These are phyloP conservation scores for Dasypolia templi DNA, from an alignment of 2,888 invertebrate genomes.

Conservation along the genomic window DNA sequence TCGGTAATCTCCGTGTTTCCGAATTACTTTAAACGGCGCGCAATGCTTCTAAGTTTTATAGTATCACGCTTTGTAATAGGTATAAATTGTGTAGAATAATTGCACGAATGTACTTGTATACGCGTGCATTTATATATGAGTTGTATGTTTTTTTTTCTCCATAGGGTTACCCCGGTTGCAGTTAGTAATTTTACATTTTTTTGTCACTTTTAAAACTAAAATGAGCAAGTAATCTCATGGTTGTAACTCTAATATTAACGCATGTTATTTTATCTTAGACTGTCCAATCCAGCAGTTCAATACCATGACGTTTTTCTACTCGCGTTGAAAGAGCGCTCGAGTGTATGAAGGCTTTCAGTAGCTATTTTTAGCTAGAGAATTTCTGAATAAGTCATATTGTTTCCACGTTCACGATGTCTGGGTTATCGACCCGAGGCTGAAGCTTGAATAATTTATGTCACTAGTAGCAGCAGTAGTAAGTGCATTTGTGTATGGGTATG, in stretches of 20 bases:
- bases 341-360: constrained; percentile 64
- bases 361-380: constrained; percentile 70
- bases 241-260: too few species aligned
- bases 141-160: not conserved
- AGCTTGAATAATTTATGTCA: constrained; percentile 82
- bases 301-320: not conserved
- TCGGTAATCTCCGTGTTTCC: too few species aligned
- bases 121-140: too few species aligned
- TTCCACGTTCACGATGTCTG: constrained; percentile 74
- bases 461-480: constrained; percentile 66
- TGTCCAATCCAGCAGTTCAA: not conserved
- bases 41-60: too few species aligned
- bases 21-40: too few species aligned
- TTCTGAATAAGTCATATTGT: constrained; percentile 73
- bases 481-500: constrained; percentile 63
- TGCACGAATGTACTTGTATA: too few species aligned
- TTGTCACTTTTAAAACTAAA: too few species aligned
- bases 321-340: not conserved
- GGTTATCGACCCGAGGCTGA: constrained; percentile 79
- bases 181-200: too few species aligned
- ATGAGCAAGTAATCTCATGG: not conserved
- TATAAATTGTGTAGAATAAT: too few species aligned
- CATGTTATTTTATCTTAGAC: not conserved
- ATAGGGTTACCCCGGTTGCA: not conserved
- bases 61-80: too few species aligned